These are phyloP conservation scores for Parauchenoglanis ngamensis DNA, from an alignment of 2,797 vertebrate species.

Conservation along the genomic window DNA sequence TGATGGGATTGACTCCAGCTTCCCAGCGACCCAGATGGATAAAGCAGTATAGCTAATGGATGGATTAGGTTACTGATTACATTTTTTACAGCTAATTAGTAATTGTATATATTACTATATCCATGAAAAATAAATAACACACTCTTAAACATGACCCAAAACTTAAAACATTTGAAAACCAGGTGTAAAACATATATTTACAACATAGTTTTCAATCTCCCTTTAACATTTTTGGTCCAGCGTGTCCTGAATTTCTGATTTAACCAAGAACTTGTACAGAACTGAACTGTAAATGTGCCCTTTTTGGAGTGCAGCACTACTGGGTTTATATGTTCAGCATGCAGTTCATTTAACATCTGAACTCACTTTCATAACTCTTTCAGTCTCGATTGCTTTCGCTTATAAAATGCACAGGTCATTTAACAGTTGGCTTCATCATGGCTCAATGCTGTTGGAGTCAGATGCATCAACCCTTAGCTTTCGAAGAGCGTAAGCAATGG, in stretches of 20 bases:
- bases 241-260: neutral
- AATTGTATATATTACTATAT: too few relatives aligned
- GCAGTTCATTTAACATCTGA: conserved; percentile 20
- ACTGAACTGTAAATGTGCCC: neutral
- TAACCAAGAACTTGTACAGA: neutral
- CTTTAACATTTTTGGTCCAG: neutral
- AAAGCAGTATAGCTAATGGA: too few relatives aligned
- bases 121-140: too few relatives aligned
- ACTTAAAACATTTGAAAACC: too few relatives aligned
- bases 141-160: too few relatives aligned
- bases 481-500: neutral
- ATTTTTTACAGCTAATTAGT: too few relatives aligned
- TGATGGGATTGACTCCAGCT: too few relatives aligned
- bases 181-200: too few relatives aligned
- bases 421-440: conserved; percentile 20
- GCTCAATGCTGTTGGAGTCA: conserved; percentile 20
- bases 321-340: conserved; percentile 12
- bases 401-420: conserved; percentile 37
- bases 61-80: too few relatives aligned
- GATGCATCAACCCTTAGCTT: conserved; percentile 8
- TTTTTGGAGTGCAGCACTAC: neutral
- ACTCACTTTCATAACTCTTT: neutral
- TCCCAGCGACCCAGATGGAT: too few relatives aligned
- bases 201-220: too few relatives aligned
- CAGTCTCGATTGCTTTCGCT: conserved; percentile 5